These are phyloP conservation scores for Idaea dimidiata DNA, from an alignment of 2,888 invertebrate species.

Conservation along the genomic window DNA sequence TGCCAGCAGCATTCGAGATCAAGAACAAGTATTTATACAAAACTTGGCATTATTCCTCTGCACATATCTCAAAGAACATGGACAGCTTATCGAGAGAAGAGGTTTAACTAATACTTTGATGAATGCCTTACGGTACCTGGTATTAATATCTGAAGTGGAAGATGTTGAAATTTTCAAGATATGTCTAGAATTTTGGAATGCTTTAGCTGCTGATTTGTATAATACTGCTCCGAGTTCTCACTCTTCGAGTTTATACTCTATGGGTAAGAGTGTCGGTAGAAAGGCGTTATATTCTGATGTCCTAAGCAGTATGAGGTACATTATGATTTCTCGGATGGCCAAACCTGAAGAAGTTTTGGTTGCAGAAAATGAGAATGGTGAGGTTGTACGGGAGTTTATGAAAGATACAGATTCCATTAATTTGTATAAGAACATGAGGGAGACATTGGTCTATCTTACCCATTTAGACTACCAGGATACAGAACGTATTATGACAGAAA, in stretches of 20 bases:
- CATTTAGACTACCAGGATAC: slow-evolving; percentile 99
- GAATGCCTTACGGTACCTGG: slow-evolving; percentile 92
- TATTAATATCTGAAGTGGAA: slow-evolving; percentile 97
- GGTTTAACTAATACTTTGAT: slow-evolving; percentile 88
- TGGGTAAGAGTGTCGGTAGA: slow-evolving; percentile 77
- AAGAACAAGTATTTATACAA: slow-evolving; percentile 99
- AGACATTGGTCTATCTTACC: slow-evolving; percentile 97
- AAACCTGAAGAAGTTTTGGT: slow-evolving; percentile 99
- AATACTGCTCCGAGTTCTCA: slow-evolving; percentile 89
- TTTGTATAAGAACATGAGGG: slow-evolving; percentile 99
- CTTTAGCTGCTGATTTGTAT: slow-evolving; percentile 94
- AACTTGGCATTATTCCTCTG: slow-evolving; percentile 98
- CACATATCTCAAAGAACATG: slow-evolving; percentile 98
- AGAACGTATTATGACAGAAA: slow-evolving; percentile 99
- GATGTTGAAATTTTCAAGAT: slow-evolving; percentile 99
- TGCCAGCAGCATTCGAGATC: slow-evolving; percentile 91
- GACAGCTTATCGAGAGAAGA: slow-evolving; percentile 91
- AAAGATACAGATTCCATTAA: slow-evolving; percentile 99
- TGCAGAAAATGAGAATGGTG: slow-evolving; percentile 99
- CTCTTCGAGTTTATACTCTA: slow-evolving; percentile 60
- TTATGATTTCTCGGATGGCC: slow-evolving; percentile 99
- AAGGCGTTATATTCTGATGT: slow-evolving; percentile 89
- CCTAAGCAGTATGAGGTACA: slow-evolving; percentile 93
- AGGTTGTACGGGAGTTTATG: slow-evolving; percentile 99
- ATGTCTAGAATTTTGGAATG: slow-evolving; percentile 99